Evolutionary conservation across 2,888 invertebrate genomes (phyloP), one percentile per base, ranked within the genome.

Genomic region (Deilephila elpenor): DNA sequence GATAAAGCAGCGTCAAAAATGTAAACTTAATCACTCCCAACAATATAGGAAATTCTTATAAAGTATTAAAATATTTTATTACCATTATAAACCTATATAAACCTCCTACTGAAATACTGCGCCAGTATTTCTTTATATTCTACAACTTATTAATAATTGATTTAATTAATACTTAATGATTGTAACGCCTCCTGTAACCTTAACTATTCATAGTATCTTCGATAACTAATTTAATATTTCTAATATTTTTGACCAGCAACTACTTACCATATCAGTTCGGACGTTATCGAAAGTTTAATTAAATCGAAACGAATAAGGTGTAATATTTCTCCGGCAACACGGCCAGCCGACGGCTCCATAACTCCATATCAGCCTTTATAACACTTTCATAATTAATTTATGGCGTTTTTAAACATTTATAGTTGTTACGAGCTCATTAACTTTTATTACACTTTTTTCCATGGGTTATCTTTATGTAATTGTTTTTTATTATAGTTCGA

Each of bases 301-400:
- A 94, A 91, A 93, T 86, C 86, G 87, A 85, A 91, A 91, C 90
- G 92, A 90, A 91, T 89, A 91, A 91, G 89, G 91, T 89, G 90
- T 90, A 89, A 92, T 91, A 93, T 91, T 91, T 93, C 89, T 87
- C 88, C 82, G 77, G 81, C 81, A 77, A 25, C 29, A 37, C 59
- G 34, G 59, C 29, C 5, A 19, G 51, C 44, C 59, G 59, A 34
- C 62, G 53, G 37, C 56, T 64, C 53, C 56, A 56, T 71, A 32
- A 32, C 56, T 56, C 67, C 14, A 67, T 44, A 64, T 44, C 64
- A 20, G 25, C 51, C 5, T 25, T 51, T 25, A 67, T 67, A 67
- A 67, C 67, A 51, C 67, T 51, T 67, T 67, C 67, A 25, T 67
- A 67, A 67, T 67, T 67, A 67, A 67, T 67, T 67, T 67, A 67